Evolutionary conservation across 2,888 invertebrate species (phyloP).

Genomic region (Cecidostiba fungosa): DNA sequence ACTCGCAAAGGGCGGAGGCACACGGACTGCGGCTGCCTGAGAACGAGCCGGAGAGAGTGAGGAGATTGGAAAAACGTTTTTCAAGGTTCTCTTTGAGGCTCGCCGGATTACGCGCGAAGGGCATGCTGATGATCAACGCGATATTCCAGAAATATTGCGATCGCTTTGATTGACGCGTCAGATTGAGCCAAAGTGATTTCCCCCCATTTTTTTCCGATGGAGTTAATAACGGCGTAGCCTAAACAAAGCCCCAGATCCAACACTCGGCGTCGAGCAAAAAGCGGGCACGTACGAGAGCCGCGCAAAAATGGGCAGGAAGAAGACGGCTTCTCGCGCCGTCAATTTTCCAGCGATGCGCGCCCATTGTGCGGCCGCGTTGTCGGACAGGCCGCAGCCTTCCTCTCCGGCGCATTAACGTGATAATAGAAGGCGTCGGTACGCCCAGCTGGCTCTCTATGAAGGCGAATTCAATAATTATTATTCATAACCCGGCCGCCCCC

Average conservation of each 20-base stretch:
- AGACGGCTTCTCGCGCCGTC: slow-evolving; percentile 45
- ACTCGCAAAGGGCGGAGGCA: slow-evolving; percentile 21
- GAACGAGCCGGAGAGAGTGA: slow-evolving; percentile 12
- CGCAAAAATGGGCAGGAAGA: not conserved
- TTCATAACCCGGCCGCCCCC: slow-evolving; percentile 76
- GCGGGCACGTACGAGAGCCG: no score
- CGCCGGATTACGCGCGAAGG: not conserved
- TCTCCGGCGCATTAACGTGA: slow-evolving; percentile 59
- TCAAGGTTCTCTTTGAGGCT: not conserved
- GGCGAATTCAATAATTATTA: slow-evolving; percentile 73
- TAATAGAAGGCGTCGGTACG: slow-evolving; percentile 62
- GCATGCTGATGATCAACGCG: not conserved
- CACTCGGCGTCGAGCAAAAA: not conserved
- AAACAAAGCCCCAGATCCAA: not conserved
- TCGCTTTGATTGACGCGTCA: not conserved
- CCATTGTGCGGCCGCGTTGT: slow-evolving; percentile 46
- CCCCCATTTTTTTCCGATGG: not conserved
- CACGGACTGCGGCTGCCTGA: not conserved
- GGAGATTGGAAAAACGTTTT: slow-evolving; percentile 20
- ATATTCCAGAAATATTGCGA: not conserved
- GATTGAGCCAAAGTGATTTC: not conserved
- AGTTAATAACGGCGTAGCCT: not conserved
- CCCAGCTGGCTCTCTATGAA: slow-evolving; percentile 63
- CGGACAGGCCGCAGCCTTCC: not conserved
- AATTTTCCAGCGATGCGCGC: slow-evolving; percentile 54